A percentile compares a stretch with the other conserved stretches of the same genome.
These are phyloP conservation scores for Plectus sambesii DNA, from an alignment of 1,140 invertebrate species.

Conservation along the genomic window DNA sequence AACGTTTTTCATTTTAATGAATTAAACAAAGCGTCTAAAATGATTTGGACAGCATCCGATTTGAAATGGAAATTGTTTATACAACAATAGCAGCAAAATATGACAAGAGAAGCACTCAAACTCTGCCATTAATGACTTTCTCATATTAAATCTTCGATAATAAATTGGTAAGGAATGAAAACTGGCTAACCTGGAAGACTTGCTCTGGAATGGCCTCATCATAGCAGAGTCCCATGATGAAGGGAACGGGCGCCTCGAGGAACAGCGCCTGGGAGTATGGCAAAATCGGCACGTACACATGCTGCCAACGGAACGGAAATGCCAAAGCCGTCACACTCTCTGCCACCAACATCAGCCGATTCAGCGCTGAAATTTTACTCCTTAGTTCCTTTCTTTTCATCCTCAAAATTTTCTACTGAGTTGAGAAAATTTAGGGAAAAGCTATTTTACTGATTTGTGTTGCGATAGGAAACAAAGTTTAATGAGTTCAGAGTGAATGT, in stretches of 20 bases:
- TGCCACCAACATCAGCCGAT: constrained; percentile 87
- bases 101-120: constrained; percentile 6
- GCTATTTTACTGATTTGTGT: too few species aligned
- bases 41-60: neutral
- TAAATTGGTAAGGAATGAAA: constrained; percentile 4
- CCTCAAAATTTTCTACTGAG: too few species aligned
- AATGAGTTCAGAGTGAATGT: too few species aligned
- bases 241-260: constrained; percentile 95
- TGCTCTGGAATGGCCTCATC: constrained; percentile 52
- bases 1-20: too few species aligned
- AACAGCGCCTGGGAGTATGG: constrained; percentile 88
- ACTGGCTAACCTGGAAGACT: constrained; percentile 54
- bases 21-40: too few species aligned
- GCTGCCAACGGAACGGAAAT: constrained; percentile 92
- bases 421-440: too few species aligned
- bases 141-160: constrained; percentile 12
- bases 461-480: too few species aligned
- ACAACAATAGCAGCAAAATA: too few species aligned
- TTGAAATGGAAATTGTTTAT: neutral
- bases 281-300: constrained; percentile 96
- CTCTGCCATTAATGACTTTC: constrained; percentile 2
- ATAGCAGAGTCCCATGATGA: constrained; percentile 74
- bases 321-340: constrained; percentile 79
- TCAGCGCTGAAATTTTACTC: constrained; percentile 61
- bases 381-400: too few species aligned